phyloP scores from a whole-genome alignment of 2,888 invertebrate genomes.

The Rhyacophila evoluta region DNA sequence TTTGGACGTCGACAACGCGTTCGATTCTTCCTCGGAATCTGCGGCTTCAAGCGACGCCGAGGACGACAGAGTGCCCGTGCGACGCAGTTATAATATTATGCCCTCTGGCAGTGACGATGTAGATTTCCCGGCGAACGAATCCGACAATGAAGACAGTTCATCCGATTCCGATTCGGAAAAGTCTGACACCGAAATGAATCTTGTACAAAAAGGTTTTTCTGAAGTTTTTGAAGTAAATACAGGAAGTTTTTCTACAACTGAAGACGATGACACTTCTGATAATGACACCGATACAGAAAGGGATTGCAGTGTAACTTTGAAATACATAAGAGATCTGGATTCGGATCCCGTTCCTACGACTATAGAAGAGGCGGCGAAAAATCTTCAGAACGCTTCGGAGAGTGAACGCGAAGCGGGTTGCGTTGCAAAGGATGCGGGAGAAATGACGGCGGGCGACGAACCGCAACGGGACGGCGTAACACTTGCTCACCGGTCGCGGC shows the following conservation, averaged over 20 bases:
- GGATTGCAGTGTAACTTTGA: slow-evolving; percentile 64
- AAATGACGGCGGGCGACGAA: slow-evolving; percentile 27
- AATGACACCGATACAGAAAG: slow-evolving; percentile 71
- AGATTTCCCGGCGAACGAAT: slow-evolving; percentile 58
- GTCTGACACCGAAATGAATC: slow-evolving; percentile 59
- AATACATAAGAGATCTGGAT: slow-evolving; percentile 59
- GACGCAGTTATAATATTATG: slow-evolving; percentile 64
- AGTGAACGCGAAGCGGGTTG: neutral
- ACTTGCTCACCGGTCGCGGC: slow-evolving; percentile 41
- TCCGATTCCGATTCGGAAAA: slow-evolving; percentile 61
- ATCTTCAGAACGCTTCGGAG: slow-evolving; percentile 39
- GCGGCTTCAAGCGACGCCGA: slow-evolving; percentile 66
- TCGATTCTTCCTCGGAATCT: slow-evolving; percentile 69
- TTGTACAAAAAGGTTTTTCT: slow-evolving; percentile 65
- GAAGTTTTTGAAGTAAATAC: slow-evolving; percentile 79
- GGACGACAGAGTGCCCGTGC: slow-evolving; percentile 59
- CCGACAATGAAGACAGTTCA: slow-evolving; percentile 62
- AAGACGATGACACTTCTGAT: slow-evolving; percentile 75
- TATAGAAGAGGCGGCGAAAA: slow-evolving; percentile 50
- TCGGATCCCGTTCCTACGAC: slow-evolving; percentile 42
- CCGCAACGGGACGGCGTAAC: slow-evolving; percentile 35
- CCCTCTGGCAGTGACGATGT: slow-evolving; percentile 63
- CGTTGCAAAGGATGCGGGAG: slow-evolving; percentile 20
- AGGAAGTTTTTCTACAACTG: slow-evolving; percentile 71
- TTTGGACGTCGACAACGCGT: slow-evolving; percentile 69